Percentiles rank a stretch among this genome's conserved stretches.
phyloP scores from a whole-genome alignment of 2,113 vertebrate genomes.

The Gavialis gangeticus region DNA sequence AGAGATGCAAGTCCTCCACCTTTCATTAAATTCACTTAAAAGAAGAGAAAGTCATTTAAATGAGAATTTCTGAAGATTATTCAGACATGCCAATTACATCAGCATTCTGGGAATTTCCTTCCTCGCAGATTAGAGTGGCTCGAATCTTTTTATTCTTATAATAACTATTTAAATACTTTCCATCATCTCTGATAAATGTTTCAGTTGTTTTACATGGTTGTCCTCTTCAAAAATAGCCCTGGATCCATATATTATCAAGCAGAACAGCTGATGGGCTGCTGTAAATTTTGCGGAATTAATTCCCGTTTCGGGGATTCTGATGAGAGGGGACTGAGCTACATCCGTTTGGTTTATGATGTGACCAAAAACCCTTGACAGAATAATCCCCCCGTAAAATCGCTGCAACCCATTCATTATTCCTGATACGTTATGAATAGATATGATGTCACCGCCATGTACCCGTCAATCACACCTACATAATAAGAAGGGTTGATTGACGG shows the following conservation, averaged over 20 bases:
- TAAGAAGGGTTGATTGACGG: not conserved
- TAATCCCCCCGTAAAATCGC: not conserved
- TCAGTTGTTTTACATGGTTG: not conserved
- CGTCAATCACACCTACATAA: constrained; percentile 1
- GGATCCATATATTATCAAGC: not conserved
- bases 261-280: not conserved
- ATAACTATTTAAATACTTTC: not conserved
- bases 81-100: not conserved
- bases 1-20: fast-evolving
- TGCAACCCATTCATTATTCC: not conserved
- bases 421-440: not conserved
- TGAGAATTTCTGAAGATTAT: not conserved
- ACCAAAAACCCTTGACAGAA: not conserved
- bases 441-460: not conserved
- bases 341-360: no score
- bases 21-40: not conserved
- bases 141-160: not conserved
- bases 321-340: not conserved
- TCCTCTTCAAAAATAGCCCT: not conserved
- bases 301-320: not conserved
- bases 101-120: constrained; percentile 5
- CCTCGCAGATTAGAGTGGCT: not conserved
- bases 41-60: not conserved
- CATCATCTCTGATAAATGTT: not conserved
- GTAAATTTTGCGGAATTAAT: not conserved